phyloP scores from a whole-genome alignment of 2,113 vertebrate genomes.

The Lathamus discolor region DNA sequence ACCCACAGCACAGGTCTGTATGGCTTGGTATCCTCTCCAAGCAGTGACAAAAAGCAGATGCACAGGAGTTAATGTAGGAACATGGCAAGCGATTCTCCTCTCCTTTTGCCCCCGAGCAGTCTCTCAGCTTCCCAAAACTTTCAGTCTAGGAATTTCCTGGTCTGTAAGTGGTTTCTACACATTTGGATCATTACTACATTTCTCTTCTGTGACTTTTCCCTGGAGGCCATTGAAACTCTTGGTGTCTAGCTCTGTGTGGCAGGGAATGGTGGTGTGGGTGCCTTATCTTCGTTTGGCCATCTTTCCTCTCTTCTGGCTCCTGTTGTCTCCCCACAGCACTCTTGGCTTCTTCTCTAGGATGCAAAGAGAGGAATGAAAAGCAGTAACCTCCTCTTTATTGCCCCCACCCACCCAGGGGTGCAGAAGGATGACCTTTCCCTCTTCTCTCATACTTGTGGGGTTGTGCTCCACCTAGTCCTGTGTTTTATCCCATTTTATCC shows the following conservation, averaged over 20 bases:
- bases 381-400: background rate
- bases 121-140: background rate
- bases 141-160: background rate
- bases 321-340: background rate
- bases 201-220: background rate
- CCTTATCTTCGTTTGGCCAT: background rate
- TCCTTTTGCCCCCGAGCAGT: background rate
- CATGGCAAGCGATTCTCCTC: background rate
- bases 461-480: background rate
- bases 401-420: rapidly evolving
- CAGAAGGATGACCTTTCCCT: background rate
- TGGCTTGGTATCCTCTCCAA: background rate
- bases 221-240: background rate
- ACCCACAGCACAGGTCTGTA: background rate
- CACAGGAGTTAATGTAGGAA: background rate
- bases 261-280: background rate
- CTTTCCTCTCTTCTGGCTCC: background rate
- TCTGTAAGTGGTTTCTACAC: background rate
- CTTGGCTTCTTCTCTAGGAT: background rate
- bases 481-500: background rate
- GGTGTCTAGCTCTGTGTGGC: background rate
- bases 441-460: background rate
- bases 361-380: background rate
- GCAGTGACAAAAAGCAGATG: background rate
- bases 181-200: background rate